Evolutionary conservation across 2,888 invertebrate genomes (phyloP).

Genomic region (Arrhopalites spinosus): DNA sequence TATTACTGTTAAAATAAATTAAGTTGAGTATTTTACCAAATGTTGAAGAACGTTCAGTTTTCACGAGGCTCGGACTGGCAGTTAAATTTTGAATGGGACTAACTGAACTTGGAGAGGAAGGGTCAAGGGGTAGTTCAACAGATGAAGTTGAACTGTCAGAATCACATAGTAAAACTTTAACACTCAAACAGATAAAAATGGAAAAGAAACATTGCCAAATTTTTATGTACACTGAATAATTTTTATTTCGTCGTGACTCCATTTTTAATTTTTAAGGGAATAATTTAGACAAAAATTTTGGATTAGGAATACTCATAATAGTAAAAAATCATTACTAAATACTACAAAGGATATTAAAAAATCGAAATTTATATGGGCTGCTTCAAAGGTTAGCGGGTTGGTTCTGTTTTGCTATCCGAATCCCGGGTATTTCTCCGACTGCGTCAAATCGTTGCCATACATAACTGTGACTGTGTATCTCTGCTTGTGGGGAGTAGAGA

Average conservation of each 20-base stretch:
- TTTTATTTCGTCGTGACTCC: no score
- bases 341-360: not conserved
- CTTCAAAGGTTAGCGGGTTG: not conserved
- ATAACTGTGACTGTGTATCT: no score
- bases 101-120: not conserved
- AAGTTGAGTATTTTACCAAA: constrained; percentile 8
- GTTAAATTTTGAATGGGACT: no score
- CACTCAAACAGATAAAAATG: not conserved
- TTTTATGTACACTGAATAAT: no score
- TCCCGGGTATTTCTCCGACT: not conserved
- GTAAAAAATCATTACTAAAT: not conserved
- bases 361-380: not conserved
- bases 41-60: not conserved
- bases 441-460: no score
- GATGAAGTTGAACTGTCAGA: not conserved
- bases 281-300: no score
- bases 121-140: not conserved
- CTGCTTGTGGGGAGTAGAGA: no score
- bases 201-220: not conserved
- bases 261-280: no score
- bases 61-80: not conserved
- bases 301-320: no score
- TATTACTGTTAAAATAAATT: not conserved
- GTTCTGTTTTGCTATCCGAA: not conserved
- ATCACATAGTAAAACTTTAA: not conserved